Conservation (phyloP, 1,140 invertebrate genomes). For the Orchestia grillus region DNA sequence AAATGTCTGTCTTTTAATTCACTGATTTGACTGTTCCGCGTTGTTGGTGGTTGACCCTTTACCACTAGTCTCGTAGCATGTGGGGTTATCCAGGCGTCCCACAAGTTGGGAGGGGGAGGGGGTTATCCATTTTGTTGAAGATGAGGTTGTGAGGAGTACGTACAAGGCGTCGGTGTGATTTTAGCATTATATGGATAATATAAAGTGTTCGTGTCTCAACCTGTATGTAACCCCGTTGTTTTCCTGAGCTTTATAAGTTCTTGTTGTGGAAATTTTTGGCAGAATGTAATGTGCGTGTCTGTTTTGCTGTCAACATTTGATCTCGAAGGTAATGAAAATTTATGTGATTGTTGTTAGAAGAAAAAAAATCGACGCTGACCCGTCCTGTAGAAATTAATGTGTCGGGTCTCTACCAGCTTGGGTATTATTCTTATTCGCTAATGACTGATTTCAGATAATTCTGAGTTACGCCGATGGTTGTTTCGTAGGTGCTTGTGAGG, state of each 20-base stretch:
- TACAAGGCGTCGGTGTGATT: slow-evolving; percentile 51
- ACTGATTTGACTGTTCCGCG: neutral
- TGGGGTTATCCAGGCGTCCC: neutral
- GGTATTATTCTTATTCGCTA: neutral
- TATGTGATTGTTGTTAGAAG: neutral
- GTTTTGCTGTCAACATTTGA: slow-evolving; percentile 45
- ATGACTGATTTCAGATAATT: neutral
- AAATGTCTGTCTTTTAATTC: neutral
- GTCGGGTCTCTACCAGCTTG: neutral
- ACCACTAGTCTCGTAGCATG: neutral
- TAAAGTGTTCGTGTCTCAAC: slow-evolving; percentile 40
- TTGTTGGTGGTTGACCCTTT: neutral
- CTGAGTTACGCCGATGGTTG: neutral
- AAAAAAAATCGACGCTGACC: neutral
- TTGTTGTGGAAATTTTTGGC: slow-evolving; percentile 25
- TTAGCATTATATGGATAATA: slow-evolving; percentile 42
- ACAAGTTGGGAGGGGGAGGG: neutral
- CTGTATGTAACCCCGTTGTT: slow-evolving; percentile 2
- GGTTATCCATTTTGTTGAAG: slow-evolving; percentile 1
- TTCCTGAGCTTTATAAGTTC: slow-evolving; percentile 22
- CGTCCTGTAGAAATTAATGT: neutral
- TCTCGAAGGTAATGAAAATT: slow-evolving; percentile 51
- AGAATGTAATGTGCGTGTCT: slow-evolving; percentile 35
- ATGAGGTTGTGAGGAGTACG: slow-evolving; percentile 52
- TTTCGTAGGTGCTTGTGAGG: neutral